Base-by-base conservation (phyloP, 2,888 invertebrate genomes). In the Chalcosyrphus nemorum region DNA sequence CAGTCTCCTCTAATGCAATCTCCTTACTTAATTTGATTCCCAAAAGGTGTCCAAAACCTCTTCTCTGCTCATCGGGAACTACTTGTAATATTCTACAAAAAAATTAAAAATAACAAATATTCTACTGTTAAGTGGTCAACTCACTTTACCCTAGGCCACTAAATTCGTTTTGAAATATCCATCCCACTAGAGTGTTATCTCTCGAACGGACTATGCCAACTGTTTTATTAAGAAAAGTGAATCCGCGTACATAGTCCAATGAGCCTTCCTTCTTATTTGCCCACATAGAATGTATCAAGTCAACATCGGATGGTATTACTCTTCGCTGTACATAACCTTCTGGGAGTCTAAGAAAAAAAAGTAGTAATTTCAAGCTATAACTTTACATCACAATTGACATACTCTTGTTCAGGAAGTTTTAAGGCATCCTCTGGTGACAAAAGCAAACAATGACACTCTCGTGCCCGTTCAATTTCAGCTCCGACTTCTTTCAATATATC, bases 221-320 rank as follows among this genome's bases (percentile, higher is more conserved):
- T 0, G 89, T 87, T n/a, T 82, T 71, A 72, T 89, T 89, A 24
- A 88, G 81, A 0, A 86, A 63, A 7, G 88, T 88, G 1, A 90
- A 81, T 1, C 88, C 89, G 29, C 85, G 82, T 4, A 90, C 66
- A 54, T 89, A 90, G 0, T 86, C 71, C 52, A 88, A 59, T 0
- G 90, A 90, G 13, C 89, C 90, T 74, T 90, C 91, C 13, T 87
- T 88, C 17, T 88, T 90, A 43, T 90, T 90, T 11, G 88, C 86
- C 90, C 90, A 90, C 1, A 80, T 45, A 2, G 38, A 29, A 57
- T 90, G 89, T 2, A 90, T 86, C 6, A 86, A 17, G 4, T 75
- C 81, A 2, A 88, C 90, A 86, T 90, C 86, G 1, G 75, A 74
- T 2, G 81, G 71, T 7, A 32, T 24, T 7, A 90, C 63, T 4